Evolutionary conservation across 2,888 invertebrate genomes (phyloP), one percentile per base, ranked within the genome.

Genomic region (Rapana venosa): DNA sequence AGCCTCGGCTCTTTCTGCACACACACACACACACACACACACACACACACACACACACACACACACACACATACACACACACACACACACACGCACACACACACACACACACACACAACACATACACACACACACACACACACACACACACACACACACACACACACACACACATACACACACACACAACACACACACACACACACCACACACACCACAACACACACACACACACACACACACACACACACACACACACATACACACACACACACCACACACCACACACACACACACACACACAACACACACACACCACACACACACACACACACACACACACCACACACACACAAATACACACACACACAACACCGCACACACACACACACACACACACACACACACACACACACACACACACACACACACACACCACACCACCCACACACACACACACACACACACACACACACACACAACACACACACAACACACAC

Each of bases 11-110:
- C 17, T 11, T 22, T 26, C 17, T 30, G 11, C 74, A 74, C 74
- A 74, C 74, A 74, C n/a, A 74, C 74, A 74, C n/a, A 74, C 74
- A 74, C 74, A 74, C n/a, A n/a, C 74, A 74, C 74, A 74, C 74
- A 74, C 74, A n/a, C 74, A 74, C n/a, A n/a, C 79, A 79, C 35
- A 22, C 79, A 79, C 35, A 79, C 79, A 79, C 79, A 79, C 79
- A 35, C 77, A 77, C 77, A 77, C 77, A 77, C 77, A 77, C 77
- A 77, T 32, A 77, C 77, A 77, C 77, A 77, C 77, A 77, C 77
- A 77, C 77, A 77, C 77, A 77, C 77, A 77, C 77, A 77, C 77
- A 77, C 77, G 30, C 77, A 77, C 77, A 77, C 77, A 77, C 77
- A 77, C 77, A 32, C 32, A 77, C 30, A 77, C 17, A 77, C 32